Conservation (phyloP, 2,113 vertebrate genomes). For the Ochotona curzoniae region DNA sequence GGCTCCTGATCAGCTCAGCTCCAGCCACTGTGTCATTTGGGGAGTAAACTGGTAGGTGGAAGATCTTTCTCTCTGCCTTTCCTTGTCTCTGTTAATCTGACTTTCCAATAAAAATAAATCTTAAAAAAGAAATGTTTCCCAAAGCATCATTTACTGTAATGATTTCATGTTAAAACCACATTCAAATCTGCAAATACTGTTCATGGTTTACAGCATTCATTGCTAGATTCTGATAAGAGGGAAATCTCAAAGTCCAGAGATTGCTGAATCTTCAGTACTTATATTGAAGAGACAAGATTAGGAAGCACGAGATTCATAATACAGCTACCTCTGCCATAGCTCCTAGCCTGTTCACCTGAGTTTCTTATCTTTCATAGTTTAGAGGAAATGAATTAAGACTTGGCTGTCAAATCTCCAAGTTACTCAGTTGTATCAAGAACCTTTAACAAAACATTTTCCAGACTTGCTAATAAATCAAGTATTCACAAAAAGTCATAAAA, state of each 20-base stretch:
- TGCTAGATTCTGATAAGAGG: background rate
- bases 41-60: too few relatives aligned
- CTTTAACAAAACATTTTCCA: background rate
- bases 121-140: slow-evolving; percentile 25
- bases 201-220: slow-evolving; percentile 2
- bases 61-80: too few relatives aligned
- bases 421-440: background rate
- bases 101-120: too few relatives aligned
- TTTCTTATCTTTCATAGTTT: background rate
- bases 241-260: slow-evolving; percentile 17
- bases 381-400: background rate
- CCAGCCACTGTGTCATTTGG: too few relatives aligned
- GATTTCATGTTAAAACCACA: background rate
- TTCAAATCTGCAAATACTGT: background rate
- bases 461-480: background rate
- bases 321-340: background rate
- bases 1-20: too few relatives aligned
- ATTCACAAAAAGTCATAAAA: background rate
- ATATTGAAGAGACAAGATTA: background rate
- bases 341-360: background rate
- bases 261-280: background rate
- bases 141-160: slow-evolving; percentile 37
- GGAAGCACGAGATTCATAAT: background rate
- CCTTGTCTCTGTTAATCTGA: too few relatives aligned
- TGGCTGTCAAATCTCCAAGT: background rate